Evolutionary conservation across 1,140 invertebrate genomes (phyloP).

Genomic region (Scaptomyza montana): DNA sequence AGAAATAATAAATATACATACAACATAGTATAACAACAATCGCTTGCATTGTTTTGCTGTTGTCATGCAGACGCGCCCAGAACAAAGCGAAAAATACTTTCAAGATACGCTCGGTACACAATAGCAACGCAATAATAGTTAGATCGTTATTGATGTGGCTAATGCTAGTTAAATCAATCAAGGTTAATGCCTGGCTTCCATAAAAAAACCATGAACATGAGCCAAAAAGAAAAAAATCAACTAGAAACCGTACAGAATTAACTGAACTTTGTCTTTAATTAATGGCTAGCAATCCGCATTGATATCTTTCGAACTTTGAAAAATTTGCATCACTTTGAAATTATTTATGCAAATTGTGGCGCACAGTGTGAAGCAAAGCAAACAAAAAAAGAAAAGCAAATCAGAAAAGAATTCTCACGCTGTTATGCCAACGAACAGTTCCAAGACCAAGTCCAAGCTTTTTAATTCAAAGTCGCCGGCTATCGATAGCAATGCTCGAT

Average conservation of each 20-base stretch:
- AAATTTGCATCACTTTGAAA: constrained; percentile 74
- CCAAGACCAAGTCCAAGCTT: constrained; percentile 16
- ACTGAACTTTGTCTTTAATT: constrained; percentile 26
- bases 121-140: constrained; percentile 17
- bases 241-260: neutral
- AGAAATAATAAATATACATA: constrained; percentile 1
- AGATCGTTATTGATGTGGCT: constrained; percentile 22
- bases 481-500: constrained; percentile 35
- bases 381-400: constrained; percentile 32
- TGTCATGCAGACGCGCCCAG: constrained; percentile 37
- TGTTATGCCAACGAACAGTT: constrained; percentile 16
- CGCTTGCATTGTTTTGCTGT: constrained; percentile 53
- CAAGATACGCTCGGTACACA: constrained; percentile 3
- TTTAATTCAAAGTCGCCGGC: constrained; percentile 21
- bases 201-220: neutral
- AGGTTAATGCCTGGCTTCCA: constrained; percentile 31
- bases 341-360: constrained; percentile 74
- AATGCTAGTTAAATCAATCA: constrained; percentile 41
- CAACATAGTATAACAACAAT: constrained; percentile 50
- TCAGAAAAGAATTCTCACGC: constrained; percentile 65
- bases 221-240: neutral
- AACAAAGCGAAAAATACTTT: constrained; percentile 21
- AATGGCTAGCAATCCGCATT: constrained; percentile 23
- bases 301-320: constrained; percentile 1
- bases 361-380: constrained; percentile 30